Evolutionary conservation across 2,888 invertebrate genomes (phyloP).

Genomic region (Sphaeridia pumilis): DNA sequence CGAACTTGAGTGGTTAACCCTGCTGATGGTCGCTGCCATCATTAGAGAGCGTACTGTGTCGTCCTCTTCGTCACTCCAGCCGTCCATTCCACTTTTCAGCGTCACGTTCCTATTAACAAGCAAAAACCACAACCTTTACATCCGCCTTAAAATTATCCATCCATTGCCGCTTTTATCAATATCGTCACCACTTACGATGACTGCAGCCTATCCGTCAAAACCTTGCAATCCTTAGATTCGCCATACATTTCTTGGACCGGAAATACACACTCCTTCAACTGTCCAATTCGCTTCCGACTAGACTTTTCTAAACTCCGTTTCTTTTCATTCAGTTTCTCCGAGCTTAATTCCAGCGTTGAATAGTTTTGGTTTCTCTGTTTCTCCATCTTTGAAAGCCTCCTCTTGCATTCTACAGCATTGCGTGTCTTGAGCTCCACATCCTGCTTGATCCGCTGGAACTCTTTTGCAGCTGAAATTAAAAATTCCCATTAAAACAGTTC

Average conservation of each 20-base stretch:
- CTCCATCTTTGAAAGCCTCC: conserved; percentile 50
- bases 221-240: conserved; percentile 6
- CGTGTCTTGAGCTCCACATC: conserved; percentile 40
- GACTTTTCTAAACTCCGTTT: conserved; percentile 49
- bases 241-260: conserved; percentile 48
- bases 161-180: too few species aligned
- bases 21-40: conserved; percentile 56
- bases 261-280: conserved; percentile 57
- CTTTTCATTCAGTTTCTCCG: conserved; percentile 44
- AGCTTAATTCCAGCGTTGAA: conserved; percentile 45
- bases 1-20: conserved; percentile 2
- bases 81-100: conserved; percentile 26
- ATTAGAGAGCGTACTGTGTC: conserved; percentile 50
- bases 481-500: too few species aligned
- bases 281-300: conserved; percentile 48
- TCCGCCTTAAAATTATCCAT: too few species aligned
- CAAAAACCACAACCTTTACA: too few species aligned
- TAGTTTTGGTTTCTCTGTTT: conserved; percentile 45
- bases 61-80: conserved; percentile 37
- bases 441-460: conserved; percentile 40
- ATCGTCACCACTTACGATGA: conserved; percentile 13
- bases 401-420: conserved; percentile 51
- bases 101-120: conserved; percentile 11
- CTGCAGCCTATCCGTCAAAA: conserved; percentile 7
- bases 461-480: conserved; percentile 37